phyloP scores from a whole-genome alignment of 2,113 vertebrate genomes.

The Nothocercus julius region DNA sequence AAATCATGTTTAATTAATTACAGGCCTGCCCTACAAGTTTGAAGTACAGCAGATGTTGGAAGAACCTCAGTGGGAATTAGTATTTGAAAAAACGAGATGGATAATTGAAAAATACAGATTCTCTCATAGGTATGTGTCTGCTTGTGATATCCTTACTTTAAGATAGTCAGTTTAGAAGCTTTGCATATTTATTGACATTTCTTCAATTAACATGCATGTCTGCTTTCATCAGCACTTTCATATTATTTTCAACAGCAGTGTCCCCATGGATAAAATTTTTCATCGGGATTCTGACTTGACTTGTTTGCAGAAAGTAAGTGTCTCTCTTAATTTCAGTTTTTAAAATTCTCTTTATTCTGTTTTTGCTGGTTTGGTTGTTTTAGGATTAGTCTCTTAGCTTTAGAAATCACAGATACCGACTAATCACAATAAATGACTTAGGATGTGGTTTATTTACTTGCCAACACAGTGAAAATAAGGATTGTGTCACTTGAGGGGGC shows the following conservation, averaged over 20 bases:
- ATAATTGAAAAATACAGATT: constrained; percentile 92
- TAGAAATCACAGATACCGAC: not conserved
- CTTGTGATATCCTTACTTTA: not conserved
- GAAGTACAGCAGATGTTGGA: constrained; percentile 87
- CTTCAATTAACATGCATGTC: not conserved
- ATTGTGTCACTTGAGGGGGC: not conserved
- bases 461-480: not conserved
- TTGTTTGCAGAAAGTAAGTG: constrained; percentile 93
- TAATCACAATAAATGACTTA: not conserved
- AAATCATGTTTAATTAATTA: not conserved
- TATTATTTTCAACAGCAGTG: constrained; percentile 79
- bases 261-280: constrained; percentile 92
- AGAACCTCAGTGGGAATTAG: constrained; percentile 88
- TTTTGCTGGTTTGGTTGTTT: no score
- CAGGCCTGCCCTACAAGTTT: constrained; percentile 95
- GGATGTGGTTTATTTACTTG: not conserved
- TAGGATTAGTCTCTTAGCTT: not conserved
- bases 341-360: no score
- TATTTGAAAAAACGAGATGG: constrained; percentile 92
- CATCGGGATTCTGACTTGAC: constrained; percentile 91
- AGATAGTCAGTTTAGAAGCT: not conserved
- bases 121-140: constrained; percentile 79
- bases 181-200: not conserved
- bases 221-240: constrained; percentile 11
- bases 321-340: not conserved